Base-by-base conservation (phyloP, 2,797 vertebrate species). In the Menidia menidia region DNA sequence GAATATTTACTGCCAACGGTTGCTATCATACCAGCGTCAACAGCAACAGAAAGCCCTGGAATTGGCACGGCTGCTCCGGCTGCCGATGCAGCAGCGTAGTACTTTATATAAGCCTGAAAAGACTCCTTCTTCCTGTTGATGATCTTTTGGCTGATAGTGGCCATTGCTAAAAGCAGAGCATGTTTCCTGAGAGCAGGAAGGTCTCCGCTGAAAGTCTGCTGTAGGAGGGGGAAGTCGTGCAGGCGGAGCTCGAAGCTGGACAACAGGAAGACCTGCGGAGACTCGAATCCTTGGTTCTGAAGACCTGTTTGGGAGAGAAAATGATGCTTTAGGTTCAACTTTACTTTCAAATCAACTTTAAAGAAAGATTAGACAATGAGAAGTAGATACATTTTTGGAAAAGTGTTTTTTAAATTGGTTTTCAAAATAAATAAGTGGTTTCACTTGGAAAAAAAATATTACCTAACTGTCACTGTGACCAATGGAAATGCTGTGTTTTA, bases 261-360 rank as follows among this genome's bases (percentile, higher is more conserved):
- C 52, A 94, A 75, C 0, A 94, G 89, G 87, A 95, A 95, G 69
- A 94, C 81, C 35, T 83, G 81, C 3, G 92, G 87, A 1, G 82
- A 87, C 0, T n/a, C 2, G 16, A 85, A 0, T 0, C 85, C 88
- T 0, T 51, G 60, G 0, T 39, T 32, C 13, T 60, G 0, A 61
- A 82, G 73, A 47, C 25, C 25, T 25, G 25, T 25, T 25, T 25
- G 25, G 25, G 1, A 25, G 25, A 25, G 25, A 25, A 25, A 25
- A 25, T 25, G 25, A 25, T 25, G 25, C 25, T 25, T 25, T 25
- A 25, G 25, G 25, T 25, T 25, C 1, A 25, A 25, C 25, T 25
- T 25, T 25, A 25, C 25, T 25, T 25, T 25, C 25, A 25, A 25
- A 25, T 25, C 25, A 25, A 25, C 25, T 25, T 25, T 25, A 25